Conservation (phyloP, 2,113 vertebrate species). For the Panthera leo region DNA sequence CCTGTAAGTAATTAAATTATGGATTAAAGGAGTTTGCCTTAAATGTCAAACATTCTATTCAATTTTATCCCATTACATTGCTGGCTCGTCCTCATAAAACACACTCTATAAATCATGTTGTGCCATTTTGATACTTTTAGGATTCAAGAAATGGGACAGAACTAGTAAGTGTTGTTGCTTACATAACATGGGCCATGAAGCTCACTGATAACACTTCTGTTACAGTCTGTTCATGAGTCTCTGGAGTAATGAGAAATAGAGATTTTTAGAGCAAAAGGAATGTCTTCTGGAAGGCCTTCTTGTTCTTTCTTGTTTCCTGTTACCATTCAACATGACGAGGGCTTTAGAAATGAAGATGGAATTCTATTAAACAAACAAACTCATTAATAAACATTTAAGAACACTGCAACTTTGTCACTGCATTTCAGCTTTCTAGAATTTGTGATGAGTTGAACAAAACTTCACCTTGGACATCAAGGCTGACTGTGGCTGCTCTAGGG, state of each 20-base stretch:
- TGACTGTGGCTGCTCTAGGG: neutral
- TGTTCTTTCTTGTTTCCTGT: neutral
- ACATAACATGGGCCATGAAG: neutral
- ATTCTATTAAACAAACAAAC: constrained; percentile 18
- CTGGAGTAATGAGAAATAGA: neutral
- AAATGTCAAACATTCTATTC: neutral
- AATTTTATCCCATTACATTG: neutral
- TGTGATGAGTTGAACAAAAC: neutral
- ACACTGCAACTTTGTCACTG: neutral
- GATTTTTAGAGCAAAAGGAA: neutral
- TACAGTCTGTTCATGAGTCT: neutral
- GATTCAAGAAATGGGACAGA: constrained; percentile 3
- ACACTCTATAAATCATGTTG: neutral
- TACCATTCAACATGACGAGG: neutral
- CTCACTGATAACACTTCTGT: neutral
- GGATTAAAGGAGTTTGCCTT: neutral
- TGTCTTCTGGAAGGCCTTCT: neutral
- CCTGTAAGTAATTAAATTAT: constrained; percentile 9
- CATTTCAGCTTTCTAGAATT: neutral
- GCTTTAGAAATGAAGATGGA: neutral
- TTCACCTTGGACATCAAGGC: neutral
- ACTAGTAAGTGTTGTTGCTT: neutral
- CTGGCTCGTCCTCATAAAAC: neutral
- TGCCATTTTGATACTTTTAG: neutral
- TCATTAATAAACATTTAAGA: neutral